phyloP scores from a whole-genome alignment of 2,797 vertebrate genomes.

The Aotus griseimembra region DNA sequence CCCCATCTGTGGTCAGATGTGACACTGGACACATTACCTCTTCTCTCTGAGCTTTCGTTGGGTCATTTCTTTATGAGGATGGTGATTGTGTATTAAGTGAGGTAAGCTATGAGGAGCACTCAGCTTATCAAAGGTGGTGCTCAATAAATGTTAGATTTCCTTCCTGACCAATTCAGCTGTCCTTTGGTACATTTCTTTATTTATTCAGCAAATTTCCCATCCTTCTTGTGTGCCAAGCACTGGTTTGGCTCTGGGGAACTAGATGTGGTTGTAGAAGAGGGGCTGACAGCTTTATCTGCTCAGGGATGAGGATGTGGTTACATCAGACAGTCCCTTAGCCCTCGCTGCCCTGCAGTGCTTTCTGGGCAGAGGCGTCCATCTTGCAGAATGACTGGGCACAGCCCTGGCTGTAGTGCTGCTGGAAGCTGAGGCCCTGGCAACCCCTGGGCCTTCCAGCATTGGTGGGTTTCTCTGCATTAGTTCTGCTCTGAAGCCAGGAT shows the following conservation, averaged over 20 bases:
- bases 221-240: neutral
- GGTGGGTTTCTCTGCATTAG: neutral
- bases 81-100: neutral
- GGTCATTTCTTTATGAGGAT: neutral
- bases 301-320: neutral
- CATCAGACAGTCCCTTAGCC: neutral
- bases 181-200: neutral
- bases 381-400: neutral
- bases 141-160: neutral
- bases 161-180: neutral
- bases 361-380: neutral
- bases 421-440: neutral
- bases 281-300: neutral
- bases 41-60: neutral
- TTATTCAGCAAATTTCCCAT: neutral
- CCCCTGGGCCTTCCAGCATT: neutral
- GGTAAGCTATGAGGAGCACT: neutral
- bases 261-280: neutral
- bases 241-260: neutral
- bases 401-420: neutral
- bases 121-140: neutral
- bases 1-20: neutral
- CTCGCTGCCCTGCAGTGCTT: neutral
- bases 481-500: slow-evolving; percentile 10
- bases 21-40: neutral